Conservation (phyloP, 1,140 invertebrate species). For the Coptotermes formosanus region DNA sequence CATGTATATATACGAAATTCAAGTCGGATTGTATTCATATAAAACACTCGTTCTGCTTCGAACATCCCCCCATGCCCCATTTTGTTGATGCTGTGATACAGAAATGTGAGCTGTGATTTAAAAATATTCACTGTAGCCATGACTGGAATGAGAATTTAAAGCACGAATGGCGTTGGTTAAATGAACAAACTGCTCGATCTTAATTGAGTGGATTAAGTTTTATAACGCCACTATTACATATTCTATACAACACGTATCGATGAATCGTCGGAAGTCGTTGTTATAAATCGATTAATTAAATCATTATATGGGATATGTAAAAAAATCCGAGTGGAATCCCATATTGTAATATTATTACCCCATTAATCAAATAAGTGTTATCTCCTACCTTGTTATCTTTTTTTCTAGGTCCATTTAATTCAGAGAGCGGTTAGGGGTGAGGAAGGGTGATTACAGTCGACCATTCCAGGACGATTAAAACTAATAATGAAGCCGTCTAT, state of each 20-base stretch:
- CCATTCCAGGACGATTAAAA: conserved; percentile 11
- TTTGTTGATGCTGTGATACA: no score
- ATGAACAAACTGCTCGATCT: neutral
- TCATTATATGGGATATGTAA: neutral
- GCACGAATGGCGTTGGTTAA: neutral
- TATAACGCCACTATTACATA: neutral
- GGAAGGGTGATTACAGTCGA: neutral
- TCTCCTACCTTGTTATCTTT: neutral
- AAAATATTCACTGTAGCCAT: neutral
- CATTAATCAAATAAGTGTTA: neutral
- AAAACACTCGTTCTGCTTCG: no score
- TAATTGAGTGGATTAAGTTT: neutral
- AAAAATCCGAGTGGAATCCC: neutral
- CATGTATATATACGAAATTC: no score
- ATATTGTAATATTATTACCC: neutral
- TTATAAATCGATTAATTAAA: neutral
- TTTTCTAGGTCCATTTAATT: neutral
- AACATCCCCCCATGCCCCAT: no score
- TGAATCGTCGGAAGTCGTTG: neutral
- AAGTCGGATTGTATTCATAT: no score
- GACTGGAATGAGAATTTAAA: neutral
- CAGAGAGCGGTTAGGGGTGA: neutral
- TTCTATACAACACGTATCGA: neutral
- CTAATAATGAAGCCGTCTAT: neutral
- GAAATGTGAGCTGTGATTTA: neutral